These are phyloP conservation scores for Sturnira hondurensis DNA, from an alignment of 2,113 vertebrate species.

Conservation along the genomic window DNA sequence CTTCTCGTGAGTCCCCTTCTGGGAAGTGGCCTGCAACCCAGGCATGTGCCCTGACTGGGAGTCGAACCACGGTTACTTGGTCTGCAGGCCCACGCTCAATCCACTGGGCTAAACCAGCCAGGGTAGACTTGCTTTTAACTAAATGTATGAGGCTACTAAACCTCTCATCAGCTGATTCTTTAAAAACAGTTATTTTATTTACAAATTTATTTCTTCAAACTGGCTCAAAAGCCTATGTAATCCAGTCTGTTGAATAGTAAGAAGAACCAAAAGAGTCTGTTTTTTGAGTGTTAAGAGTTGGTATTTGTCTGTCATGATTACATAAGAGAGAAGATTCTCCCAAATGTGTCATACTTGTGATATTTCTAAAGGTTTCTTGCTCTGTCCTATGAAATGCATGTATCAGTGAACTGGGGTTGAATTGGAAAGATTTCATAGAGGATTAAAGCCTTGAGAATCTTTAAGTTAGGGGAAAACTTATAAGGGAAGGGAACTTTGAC, in stretches of 20 bases:
- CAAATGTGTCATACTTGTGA: neutral
- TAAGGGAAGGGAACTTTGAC: neutral
- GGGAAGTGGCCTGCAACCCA: too few relatives aligned
- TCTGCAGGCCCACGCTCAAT: too few relatives aligned
- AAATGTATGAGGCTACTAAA: neutral
- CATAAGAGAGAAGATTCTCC: neutral
- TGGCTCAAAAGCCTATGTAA: neutral
- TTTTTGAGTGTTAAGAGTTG: neutral
- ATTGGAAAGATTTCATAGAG: neutral
- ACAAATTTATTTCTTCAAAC: neutral
- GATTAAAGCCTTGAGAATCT: neutral
- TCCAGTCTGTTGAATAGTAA: neutral
- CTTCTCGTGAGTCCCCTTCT: too few relatives aligned
- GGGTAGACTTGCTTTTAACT: neutral
- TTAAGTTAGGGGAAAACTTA: neutral
- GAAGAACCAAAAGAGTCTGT: neutral
- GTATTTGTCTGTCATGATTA: neutral
- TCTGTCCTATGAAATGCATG: neutral
- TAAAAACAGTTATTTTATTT: neutral
- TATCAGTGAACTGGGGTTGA: neutral
- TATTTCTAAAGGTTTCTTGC: constrained; percentile 1
- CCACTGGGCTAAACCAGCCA: too few relatives aligned
- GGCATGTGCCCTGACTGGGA: too few relatives aligned
- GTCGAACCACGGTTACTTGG: too few relatives aligned
- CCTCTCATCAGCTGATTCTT: neutral